A percentile compares a stretch with the other conserved stretches of the same genome.
phyloP scores from a whole-genome alignment of 2,113 vertebrate species.

The Aix galericulata region DNA sequence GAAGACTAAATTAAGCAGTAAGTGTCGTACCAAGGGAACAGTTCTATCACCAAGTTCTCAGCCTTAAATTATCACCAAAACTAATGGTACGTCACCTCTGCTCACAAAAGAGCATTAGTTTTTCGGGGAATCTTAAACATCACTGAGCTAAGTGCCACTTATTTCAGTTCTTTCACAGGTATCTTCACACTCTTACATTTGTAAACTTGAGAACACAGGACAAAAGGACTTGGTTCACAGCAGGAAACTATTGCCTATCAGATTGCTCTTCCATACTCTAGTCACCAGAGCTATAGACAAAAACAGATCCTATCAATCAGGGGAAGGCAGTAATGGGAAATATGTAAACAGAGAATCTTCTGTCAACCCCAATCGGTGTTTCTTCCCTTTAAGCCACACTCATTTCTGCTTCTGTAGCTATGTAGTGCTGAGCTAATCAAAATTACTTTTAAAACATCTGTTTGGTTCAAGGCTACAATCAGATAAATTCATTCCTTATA shows the following conservation, averaged over 20 bases:
- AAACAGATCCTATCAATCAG: accelerated
- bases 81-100: accelerated
- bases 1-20: neutral
- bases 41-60: neutral
- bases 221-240: neutral
- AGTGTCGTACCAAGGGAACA: neutral
- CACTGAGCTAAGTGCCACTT: neutral
- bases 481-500: neutral
- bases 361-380: neutral
- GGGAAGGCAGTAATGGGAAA: neutral
- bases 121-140: no score
- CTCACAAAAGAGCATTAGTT: accelerated
- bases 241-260: neutral
- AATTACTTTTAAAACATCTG: neutral
- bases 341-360: neutral
- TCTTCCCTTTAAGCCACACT: neutral
- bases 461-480: neutral
- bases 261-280: neutral
- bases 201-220: neutral
- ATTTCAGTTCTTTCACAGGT: neutral
- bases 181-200: neutral
- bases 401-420: neutral
- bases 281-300: neutral
- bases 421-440: neutral
- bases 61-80: neutral